phyloP scores from a whole-genome alignment of 2,888 invertebrate species.

The Lasioglossum lativentre region DNA sequence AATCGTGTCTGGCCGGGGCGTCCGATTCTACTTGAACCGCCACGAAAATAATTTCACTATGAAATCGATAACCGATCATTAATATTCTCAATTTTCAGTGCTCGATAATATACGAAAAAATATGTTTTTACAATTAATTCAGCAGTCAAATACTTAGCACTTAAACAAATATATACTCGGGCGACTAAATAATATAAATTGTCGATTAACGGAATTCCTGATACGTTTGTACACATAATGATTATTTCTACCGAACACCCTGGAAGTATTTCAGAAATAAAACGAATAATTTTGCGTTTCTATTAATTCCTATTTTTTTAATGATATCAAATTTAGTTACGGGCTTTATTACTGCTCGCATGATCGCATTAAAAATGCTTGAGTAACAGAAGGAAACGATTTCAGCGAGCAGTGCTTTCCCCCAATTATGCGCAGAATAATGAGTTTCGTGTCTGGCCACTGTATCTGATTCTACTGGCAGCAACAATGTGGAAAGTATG shows the following conservation, averaged over 20 bases:
- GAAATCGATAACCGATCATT: too few relatives aligned
- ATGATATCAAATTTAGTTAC: not conserved
- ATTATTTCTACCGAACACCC: not conserved
- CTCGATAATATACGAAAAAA: too few relatives aligned
- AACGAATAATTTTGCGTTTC: not conserved
- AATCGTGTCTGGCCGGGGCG: not conserved
- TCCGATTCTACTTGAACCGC: not conserved
- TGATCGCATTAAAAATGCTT: not conserved
- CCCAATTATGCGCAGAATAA: not conserved
- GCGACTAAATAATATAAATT: too few relatives aligned
- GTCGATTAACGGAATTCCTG: not conserved
- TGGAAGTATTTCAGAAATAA: not conserved
- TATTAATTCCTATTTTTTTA: not conserved
- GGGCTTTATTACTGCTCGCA: not conserved
- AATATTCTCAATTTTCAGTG: too few relatives aligned
- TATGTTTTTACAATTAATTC: too few relatives aligned
- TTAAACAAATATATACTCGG: too few relatives aligned
- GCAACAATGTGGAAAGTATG: not conserved
- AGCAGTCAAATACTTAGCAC: too few relatives aligned
- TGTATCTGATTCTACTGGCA: not conserved
- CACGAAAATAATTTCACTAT: too few relatives aligned
- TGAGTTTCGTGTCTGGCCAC: not conserved
- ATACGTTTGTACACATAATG: not conserved
- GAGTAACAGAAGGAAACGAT: not conserved
- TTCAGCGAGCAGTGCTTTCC: not conserved